Percentiles rank a stretch among this genome's conserved stretches.
These are phyloP conservation scores for cattle (Bos taurus) DNA, from an alignment of 2,113 vertebrate species.

Conservation along the genomic window ARS-UCD2.0 NC_037329.1:60654001-60654500, in stretches of 20 bases:
- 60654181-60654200: accelerated
- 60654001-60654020: not conserved
- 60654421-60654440: not conserved
- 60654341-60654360: not conserved
- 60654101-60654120: not conserved
- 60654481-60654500: not conserved
- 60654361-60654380: not conserved
- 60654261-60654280: not conserved
- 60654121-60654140: not conserved
- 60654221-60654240: accelerated
- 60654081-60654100: not conserved
- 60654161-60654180: not conserved
- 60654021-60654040: not conserved
- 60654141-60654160: not conserved
- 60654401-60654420: not conserved
- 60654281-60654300: not conserved
- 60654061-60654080: not conserved
- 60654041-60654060: not conserved
- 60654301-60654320: not conserved
- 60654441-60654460: not conserved
- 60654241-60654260: not conserved
- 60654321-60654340: not conserved
- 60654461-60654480: not conserved
- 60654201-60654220: not conserved
- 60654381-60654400: not conserved